A percentile compares a stretch with the other conserved stretches of the same genome.
phyloP scores from a whole-genome alignment of 2,888 invertebrate genomes.

The Limnephilus lunatus region DNA sequence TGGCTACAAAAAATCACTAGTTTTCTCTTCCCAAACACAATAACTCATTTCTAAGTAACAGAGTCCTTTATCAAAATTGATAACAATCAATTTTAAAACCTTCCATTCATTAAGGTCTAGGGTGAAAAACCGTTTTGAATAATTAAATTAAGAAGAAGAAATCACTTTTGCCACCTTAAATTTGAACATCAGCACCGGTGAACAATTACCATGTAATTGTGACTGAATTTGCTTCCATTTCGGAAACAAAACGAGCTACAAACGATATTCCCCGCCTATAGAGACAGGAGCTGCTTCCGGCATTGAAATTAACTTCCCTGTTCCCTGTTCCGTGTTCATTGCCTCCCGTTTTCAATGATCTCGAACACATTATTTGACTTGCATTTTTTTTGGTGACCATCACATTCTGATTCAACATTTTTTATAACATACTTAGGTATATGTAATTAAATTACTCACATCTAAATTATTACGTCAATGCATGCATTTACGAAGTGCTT shows the following conservation, averaged over 20 bases:
- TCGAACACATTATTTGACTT: too few relatives aligned
- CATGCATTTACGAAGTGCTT: too few relatives aligned
- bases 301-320: too few relatives aligned
- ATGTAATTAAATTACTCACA: too few relatives aligned
- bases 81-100: not conserved
- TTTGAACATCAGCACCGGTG: constrained; percentile 1
- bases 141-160: constrained; percentile 31
- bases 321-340: too few relatives aligned
- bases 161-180: constrained; percentile 16
- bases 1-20: not conserved
- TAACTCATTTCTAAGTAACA: not conserved
- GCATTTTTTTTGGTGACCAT: too few relatives aligned
- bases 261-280: constrained; percentile 1
- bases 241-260: not conserved
- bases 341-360: too few relatives aligned
- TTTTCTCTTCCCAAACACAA: not conserved
- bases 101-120: constrained; percentile 32
- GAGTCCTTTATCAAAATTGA: not conserved
- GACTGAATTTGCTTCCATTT: constrained; percentile 27
- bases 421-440: too few relatives aligned
- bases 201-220: constrained; percentile 34
- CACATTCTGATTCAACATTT: too few relatives aligned
- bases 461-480: too few relatives aligned
- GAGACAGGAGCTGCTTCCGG: not conserved
- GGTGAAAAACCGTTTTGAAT: constrained; percentile 11